A percentile compares a stretch with the other conserved stretches of the same genome.
Evolutionary conservation across 2,113 vertebrate species (phyloP).

Genomic region (Isurus oxyrinchus): DNA sequence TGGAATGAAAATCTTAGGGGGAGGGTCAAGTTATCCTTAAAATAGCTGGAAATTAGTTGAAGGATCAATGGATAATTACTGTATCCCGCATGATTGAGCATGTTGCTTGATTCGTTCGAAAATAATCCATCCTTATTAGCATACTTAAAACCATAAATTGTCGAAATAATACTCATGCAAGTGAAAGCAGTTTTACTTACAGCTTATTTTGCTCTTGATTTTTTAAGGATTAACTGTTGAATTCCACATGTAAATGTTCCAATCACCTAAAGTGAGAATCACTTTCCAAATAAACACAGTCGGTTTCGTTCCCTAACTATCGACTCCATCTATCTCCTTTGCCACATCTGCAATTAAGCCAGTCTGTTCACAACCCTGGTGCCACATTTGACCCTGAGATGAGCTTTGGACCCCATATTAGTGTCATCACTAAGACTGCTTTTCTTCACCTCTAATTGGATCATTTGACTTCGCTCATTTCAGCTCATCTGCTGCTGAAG

Average conservation of each 20-base stretch:
- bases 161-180: neutral
- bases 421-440: too few species aligned
- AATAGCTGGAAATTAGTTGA: constrained; percentile 36
- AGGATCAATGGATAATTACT: constrained; percentile 31
- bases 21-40: constrained; percentile 34
- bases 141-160: constrained; percentile 14
- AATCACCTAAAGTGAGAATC: neutral
- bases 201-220: constrained; percentile 12
- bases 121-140: constrained; percentile 32
- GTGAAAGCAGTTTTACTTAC: neutral
- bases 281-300: neutral
- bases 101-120: constrained; percentile 2
- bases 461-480: too few species aligned
- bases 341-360: too few species aligned
- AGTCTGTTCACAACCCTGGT: too few species aligned
- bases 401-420: too few species aligned
- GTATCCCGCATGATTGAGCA: constrained; percentile 7
- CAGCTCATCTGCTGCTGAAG: too few species aligned
- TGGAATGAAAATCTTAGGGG: neutral
- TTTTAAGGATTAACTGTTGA: neutral
- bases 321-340: too few species aligned
- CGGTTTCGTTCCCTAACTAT: too few species aligned
- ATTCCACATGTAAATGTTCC: too few species aligned
- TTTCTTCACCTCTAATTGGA: too few species aligned
- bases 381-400: too few species aligned